Evolutionary conservation across 2,888 invertebrate species (phyloP).

Genomic region (Seira sanloemensis): DNA sequence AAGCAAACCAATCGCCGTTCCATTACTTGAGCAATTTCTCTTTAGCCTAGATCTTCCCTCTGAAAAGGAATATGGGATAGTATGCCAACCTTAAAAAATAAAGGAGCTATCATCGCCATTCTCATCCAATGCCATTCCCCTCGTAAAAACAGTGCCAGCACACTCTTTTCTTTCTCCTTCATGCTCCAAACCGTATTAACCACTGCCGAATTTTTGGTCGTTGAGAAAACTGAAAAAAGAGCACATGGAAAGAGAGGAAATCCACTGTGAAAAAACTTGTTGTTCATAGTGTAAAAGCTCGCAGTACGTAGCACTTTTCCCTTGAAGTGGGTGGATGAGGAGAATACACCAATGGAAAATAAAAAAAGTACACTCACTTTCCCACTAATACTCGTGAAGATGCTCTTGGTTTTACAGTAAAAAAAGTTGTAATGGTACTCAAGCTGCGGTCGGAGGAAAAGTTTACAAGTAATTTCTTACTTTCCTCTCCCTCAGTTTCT

Average conservation of each 20-base stretch:
- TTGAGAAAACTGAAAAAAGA: too few relatives aligned
- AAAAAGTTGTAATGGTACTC: constrained; percentile 20
- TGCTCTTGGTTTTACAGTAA: constrained; percentile 3
- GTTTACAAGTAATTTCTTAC: constrained; percentile 41
- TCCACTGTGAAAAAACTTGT: constrained; percentile 11
- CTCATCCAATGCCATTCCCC: constrained; percentile 17
- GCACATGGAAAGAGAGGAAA: constrained; percentile 5
- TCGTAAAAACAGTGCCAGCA: constrained; percentile 32
- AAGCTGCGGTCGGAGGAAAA: constrained; percentile 42
- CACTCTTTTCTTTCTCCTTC: constrained; percentile 18
- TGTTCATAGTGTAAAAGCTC: constrained; percentile 5
- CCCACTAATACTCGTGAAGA: neutral
- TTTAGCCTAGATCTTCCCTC: neutral
- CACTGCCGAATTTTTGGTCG: neutral
- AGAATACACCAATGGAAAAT: neutral
- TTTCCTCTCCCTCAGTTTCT: constrained; percentile 9
- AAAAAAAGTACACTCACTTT: constrained; percentile 14
- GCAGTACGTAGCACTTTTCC: neutral
- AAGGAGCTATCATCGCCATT: constrained; percentile 18
- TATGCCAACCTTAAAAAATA: neutral
- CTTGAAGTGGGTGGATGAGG: constrained; percentile 6
- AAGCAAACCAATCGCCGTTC: neutral
- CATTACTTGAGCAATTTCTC: constrained; percentile 1
- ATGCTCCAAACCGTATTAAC: neutral
- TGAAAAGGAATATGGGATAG: neutral